Evolutionary conservation across 2,888 invertebrate species (phyloP).

Genomic region (Seira musarum): DNA sequence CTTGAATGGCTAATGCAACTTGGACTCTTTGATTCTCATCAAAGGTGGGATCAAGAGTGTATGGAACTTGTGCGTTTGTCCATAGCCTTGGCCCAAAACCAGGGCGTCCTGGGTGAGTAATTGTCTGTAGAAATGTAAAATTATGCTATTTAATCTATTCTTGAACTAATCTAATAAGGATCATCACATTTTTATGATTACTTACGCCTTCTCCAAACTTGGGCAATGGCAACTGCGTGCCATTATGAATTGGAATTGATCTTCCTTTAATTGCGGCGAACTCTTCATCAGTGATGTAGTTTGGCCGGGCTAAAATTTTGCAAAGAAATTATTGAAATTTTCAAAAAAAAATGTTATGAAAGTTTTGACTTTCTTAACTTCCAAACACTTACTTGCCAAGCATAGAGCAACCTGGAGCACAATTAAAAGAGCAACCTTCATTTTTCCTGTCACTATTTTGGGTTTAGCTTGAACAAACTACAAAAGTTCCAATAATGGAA

Average conservation of each 20-base stretch:
- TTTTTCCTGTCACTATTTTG: no score
- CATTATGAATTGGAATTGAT: constrained; percentile 47
- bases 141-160: neutral
- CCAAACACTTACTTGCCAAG: neutral
- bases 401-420: neutral
- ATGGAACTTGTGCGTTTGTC: constrained; percentile 66
- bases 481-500: no score
- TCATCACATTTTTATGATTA: neutral
- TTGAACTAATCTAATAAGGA: no score
- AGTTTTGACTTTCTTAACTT: neutral
- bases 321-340: neutral
- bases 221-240: constrained; percentile 58
- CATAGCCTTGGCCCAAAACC: constrained; percentile 66
- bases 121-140: constrained; percentile 32
- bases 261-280: constrained; percentile 53
- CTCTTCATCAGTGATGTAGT: constrained; percentile 66
- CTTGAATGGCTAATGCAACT: constrained; percentile 65
- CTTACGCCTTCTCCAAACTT: constrained; percentile 59
- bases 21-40: constrained; percentile 59
- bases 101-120: constrained; percentile 54
- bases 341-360: neutral
- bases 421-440: constrained; percentile 29
- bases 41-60: constrained; percentile 66
- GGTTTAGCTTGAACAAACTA: no score
- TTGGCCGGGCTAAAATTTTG: constrained; percentile 48